Conservation (phyloP, 2,888 invertebrate genomes). For the Emmelina monodactyla region DNA sequence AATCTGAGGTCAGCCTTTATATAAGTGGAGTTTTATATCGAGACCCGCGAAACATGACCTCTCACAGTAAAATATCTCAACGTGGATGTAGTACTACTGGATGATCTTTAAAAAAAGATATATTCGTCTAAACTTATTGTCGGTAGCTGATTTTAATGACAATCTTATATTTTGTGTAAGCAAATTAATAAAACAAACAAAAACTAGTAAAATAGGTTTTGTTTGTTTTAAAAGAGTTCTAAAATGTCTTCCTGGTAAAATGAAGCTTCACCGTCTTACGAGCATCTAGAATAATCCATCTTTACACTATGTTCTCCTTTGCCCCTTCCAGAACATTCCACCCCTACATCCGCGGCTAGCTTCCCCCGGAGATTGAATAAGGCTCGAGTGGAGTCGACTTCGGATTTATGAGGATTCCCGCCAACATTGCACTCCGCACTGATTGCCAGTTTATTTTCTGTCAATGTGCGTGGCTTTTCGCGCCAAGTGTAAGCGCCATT, state of each 20-base stretch:
- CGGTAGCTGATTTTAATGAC: too few species aligned
- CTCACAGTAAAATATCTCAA: slow-evolving; percentile 33
- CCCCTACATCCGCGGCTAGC: slow-evolving; percentile 14
- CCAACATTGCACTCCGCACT: slow-evolving; percentile 47
- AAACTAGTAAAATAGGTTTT: too few species aligned
- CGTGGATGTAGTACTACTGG: slow-evolving; percentile 18
- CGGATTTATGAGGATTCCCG: slow-evolving; percentile 59
- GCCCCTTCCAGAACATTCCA: slow-evolving; percentile 23
- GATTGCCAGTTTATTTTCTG: slow-evolving; percentile 59
- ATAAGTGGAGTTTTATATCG: slow-evolving; percentile 54
- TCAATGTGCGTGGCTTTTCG: slow-evolving; percentile 39
- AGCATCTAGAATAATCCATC: too few species aligned
- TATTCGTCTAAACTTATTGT: too few species aligned
- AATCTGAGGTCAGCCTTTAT: slow-evolving; percentile 44
- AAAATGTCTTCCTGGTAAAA: too few species aligned
- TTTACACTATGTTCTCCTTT: too few species aligned
- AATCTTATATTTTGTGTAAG: too few species aligned
- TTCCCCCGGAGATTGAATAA: slow-evolving; percentile 58
- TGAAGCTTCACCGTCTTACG: too few species aligned
- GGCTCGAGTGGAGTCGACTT: slow-evolving; percentile 40
- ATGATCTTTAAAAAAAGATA: too few species aligned
- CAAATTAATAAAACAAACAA: too few species aligned
- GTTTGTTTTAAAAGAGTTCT: too few species aligned
- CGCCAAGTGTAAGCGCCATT: slow-evolving; percentile 2
- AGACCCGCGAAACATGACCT: slow-evolving; percentile 46